Conservation (phyloP, 2,113 vertebrate species). For the Monopterus albus region DNA sequence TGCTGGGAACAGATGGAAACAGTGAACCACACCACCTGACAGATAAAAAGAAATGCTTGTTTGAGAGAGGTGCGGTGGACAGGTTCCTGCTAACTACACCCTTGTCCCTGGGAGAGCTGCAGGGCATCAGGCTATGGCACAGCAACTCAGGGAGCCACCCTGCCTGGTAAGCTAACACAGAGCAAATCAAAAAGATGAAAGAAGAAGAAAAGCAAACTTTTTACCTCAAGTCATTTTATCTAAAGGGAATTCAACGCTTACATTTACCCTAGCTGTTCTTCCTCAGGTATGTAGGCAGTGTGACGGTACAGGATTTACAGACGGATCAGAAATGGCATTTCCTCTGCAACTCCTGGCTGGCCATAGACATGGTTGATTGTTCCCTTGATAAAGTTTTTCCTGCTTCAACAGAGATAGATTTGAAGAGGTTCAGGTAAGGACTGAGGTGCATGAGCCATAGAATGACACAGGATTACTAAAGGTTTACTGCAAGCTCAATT, state of each 20-base stretch:
- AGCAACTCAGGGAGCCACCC: slow-evolving; percentile 89
- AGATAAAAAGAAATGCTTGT: slow-evolving; percentile 82
- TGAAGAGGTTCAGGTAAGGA: slow-evolving; percentile 89
- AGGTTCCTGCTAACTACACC: slow-evolving; percentile 89
- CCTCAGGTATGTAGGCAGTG: slow-evolving; percentile 88
- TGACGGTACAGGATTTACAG: slow-evolving; percentile 87
- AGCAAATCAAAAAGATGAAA: neutral
- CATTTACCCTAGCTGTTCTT: neutral
- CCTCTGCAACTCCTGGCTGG: slow-evolving; percentile 92
- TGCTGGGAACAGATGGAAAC: slow-evolving; percentile 86
- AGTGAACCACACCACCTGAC: slow-evolving; percentile 90
- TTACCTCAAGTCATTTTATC: neutral
- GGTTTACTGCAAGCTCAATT: neutral
- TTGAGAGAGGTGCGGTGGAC: slow-evolving; percentile 90
- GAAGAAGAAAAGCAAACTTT: too few relatives aligned
- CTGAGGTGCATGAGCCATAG: too few relatives aligned
- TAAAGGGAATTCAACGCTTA: neutral
- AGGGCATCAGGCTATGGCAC: slow-evolving; percentile 90
- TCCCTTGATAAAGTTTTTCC: slow-evolving; percentile 88
- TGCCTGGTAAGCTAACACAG: slow-evolving; percentile 82
- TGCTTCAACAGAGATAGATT: slow-evolving; percentile 87
- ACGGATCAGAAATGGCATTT: slow-evolving; percentile 88
- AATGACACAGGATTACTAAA: too few relatives aligned
- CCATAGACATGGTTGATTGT: slow-evolving; percentile 88
- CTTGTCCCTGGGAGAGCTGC: slow-evolving; percentile 89